These are phyloP conservation scores for Gymnoscelis rufifasciata DNA, from an alignment of 2,888 invertebrate genomes.

Conservation along the genomic window DNA sequence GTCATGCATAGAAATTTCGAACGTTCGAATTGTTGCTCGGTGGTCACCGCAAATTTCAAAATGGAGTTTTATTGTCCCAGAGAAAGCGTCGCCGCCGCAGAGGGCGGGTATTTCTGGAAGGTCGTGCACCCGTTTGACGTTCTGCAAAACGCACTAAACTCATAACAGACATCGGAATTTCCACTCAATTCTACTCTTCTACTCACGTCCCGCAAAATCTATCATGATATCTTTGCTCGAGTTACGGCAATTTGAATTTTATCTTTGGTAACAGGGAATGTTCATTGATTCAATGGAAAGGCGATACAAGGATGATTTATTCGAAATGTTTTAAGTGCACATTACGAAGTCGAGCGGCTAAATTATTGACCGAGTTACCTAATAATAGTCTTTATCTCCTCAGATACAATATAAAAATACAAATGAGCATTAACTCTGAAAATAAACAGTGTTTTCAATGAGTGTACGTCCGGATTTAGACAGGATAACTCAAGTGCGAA, in stretches of 20 bases:
- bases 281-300: not conserved
- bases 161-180: slow-evolving; percentile 24
- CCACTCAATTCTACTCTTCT: slow-evolving; percentile 27
- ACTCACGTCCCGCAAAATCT: slow-evolving; percentile 11
- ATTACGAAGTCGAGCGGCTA: slow-evolving; percentile 1
- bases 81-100: slow-evolving; percentile 36
- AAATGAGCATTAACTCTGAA: slow-evolving; percentile 28
- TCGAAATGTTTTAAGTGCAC: not conserved
- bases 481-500: slow-evolving; percentile 36
- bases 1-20: slow-evolving; percentile 66
- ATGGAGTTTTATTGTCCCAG: slow-evolving; percentile 51
- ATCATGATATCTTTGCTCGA: slow-evolving; percentile 10
- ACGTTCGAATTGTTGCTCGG: slow-evolving; percentile 57
- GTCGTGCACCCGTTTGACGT: slow-evolving; percentile 35
- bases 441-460: slow-evolving; percentile 37
- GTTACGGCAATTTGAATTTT: slow-evolving; percentile 7
- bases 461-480: slow-evolving; percentile 38
- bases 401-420: slow-evolving; percentile 26
- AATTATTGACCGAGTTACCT: slow-evolving; percentile 5
- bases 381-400: slow-evolving; percentile 14
- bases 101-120: slow-evolving; percentile 56
- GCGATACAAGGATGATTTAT: not conserved
- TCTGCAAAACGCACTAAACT: slow-evolving; percentile 32
- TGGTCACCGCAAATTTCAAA: slow-evolving; percentile 45
- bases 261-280: not conserved